These are phyloP conservation scores for Physeter macrocephalus DNA, from an alignment of 2,113 vertebrate species.

Conservation along the genomic window DNA sequence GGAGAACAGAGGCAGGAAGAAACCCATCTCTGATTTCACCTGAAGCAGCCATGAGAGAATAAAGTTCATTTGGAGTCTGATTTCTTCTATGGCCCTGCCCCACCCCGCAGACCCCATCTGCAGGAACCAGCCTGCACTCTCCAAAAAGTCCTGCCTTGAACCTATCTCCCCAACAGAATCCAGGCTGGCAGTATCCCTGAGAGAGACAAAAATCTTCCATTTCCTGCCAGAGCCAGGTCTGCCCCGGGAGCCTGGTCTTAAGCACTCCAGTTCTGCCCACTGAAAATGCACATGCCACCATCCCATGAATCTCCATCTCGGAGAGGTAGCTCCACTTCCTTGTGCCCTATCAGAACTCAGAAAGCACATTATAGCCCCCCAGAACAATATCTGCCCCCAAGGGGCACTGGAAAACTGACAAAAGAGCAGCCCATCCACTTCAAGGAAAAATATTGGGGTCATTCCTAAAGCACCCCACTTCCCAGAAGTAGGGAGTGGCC, in stretches of 20 bases:
- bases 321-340: neutral
- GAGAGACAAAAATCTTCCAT: neutral
- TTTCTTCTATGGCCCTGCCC: neutral
- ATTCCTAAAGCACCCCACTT: neutral
- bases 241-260: neutral
- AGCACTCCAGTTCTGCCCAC: neutral
- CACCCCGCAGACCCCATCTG: rapidly evolving
- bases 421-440: neutral
- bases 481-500: neutral
- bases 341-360: neutral
- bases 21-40: neutral
- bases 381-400: neutral
- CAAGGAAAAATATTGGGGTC: neutral
- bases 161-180: neutral
- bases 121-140: neutral
- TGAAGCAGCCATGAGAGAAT: neutral
- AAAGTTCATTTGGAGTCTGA: neutral
- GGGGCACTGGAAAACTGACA: neutral
- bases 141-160: neutral
- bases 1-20: neutral
- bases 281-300: rapidly evolving
- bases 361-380: neutral
- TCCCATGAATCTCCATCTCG: neutral
- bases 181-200: neutral
- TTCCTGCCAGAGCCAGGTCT: neutral